Base-by-base conservation (phyloP, 2,113 vertebrate species). In the Mohoua ochrocephala region DNA sequence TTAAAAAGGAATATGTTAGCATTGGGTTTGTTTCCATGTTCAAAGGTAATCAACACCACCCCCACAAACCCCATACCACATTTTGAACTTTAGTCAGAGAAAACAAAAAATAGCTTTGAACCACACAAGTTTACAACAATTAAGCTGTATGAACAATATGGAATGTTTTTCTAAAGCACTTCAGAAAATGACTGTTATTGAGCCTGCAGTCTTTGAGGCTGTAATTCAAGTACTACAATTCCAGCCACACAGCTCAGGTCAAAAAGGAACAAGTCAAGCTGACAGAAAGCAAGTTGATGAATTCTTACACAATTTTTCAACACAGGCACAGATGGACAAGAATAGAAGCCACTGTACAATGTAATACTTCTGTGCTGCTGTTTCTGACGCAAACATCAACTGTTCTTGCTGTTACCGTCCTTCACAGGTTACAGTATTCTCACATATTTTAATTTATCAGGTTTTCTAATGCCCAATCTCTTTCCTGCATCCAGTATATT, bases 181-280 rank as follows among this genome's bases (percentile, higher is more conserved):
- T 96, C 82, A 93, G 78, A 90, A 96, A 96, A 93, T 86, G 1
- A 80, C 68, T 85, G 6, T 68, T 89, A 92, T 79, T 83, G 88
- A 96, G 82, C 47, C 70, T 69, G 63, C 63, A 94, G 41, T 78
- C 59, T 79, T 71, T 33, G 52, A 74, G 39, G 67, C 71, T 92
- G 70, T 77, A 89, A 91, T 90, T 86, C 77, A 59, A 90, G 81
- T 47, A 9, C 37, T 54, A 17, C 90, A 91, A 91, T 82, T 75
- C 87, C 53, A 93, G 45, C 56, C 84, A 88, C 84, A 93, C 21
- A 30, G 69, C 80, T 89, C 37, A 60, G 93, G 93, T 94, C 92
- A 93, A 81, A 93, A 95, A 96, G 64, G 79, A 92, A 78, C 93
- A 95, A 82, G 91, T 84, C 92, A 86, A 78, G 61, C 64, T 93